Base-by-base conservation (phyloP, 2,113 vertebrate species). In the Equus przewalskii region DNA sequence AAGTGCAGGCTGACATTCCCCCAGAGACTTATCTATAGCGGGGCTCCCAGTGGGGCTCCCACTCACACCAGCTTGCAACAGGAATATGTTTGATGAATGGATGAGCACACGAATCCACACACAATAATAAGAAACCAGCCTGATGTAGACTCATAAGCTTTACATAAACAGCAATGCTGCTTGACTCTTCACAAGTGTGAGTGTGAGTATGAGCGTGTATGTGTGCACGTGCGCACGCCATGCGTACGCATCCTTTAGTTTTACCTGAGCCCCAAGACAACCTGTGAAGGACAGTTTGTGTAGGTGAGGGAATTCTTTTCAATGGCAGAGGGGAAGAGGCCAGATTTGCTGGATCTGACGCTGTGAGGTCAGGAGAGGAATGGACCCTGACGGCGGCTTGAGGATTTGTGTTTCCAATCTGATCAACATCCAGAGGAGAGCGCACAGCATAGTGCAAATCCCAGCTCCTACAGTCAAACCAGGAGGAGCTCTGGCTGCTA, bases 331-430 rank as follows among this genome's bases (percentile, higher is more conserved):
- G 75, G 19, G 46, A 79, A 82, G 67, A 80, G 33, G 58, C 13
- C 30, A 70, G 69, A 84, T 65, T 54, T 85, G 65, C 70, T 60
- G 26, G 70, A 79, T 72, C 36, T 87, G 94, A 67, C 7, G 5
- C 56, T 3, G 19, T 5, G 14, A 86, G n/a, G 46, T 51, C 64
- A 79, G 67, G 56, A 92, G 78, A 83, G 58, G 87, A 64, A 46
- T 3, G 51, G 44, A 46, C 14, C 28, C 21, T 24, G 49, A 44
- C 1, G 19, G 8, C 9, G 41, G 44, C 46, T 22, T 51, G 26
- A 82, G 41, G 36, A 30, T 86, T 36, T 12, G 28, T 21, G 30
- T 75, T 85, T 72, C 69, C 13, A 90, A 11, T 46, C 6, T 15
- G n/a, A 69, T 26, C 49, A 41, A 44, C 1, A 16, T 19, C 46